Evolutionary conservation across 2,888 invertebrate species (phyloP).

Genomic region (Campoplex nolae): DNA sequence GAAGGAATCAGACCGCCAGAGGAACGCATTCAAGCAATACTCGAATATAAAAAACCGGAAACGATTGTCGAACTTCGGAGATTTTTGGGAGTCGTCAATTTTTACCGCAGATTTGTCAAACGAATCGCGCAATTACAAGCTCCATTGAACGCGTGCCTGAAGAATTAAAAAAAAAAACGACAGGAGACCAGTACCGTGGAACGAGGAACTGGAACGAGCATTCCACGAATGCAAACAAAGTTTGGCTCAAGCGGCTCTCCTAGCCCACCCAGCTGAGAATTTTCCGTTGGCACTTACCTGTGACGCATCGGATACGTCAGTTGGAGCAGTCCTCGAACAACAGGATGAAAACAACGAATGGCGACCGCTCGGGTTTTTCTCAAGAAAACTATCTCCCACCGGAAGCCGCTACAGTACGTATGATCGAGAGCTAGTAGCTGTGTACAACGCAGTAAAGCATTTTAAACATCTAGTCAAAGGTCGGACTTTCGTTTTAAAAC

Average conservation of each 20-base stretch:
- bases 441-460: conserved; percentile 24
- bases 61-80: conserved; percentile 20
- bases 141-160: conserved; percentile 73
- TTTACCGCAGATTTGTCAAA: conserved; percentile 80
- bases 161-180: conserved; percentile 52
- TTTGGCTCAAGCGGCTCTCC: neutral
- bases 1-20: neutral
- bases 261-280: neutral
- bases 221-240: neutral
- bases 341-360: neutral
- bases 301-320: neutral
- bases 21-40: conserved; percentile 18
- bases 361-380: conserved; percentile 41
- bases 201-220: neutral
- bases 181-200: neutral
- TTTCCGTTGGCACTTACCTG: neutral
- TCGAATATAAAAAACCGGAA: conserved; percentile 14
- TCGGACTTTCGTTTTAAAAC: conserved; percentile 42
- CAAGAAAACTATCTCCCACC: conserved; percentile 17
- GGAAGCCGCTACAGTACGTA: conserved; percentile 47
- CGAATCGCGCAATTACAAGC: conserved; percentile 78
- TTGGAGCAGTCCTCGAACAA: conserved; percentile 35
- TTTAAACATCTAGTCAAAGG: conserved; percentile 41
- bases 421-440: conserved; percentile 55
- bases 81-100: conserved; percentile 81